A percentile compares a stretch with the other conserved stretches of the same genome.
Evolutionary conservation across 1,140 invertebrate species (phyloP).

Genomic region (Drosophila repletoides): DNA sequence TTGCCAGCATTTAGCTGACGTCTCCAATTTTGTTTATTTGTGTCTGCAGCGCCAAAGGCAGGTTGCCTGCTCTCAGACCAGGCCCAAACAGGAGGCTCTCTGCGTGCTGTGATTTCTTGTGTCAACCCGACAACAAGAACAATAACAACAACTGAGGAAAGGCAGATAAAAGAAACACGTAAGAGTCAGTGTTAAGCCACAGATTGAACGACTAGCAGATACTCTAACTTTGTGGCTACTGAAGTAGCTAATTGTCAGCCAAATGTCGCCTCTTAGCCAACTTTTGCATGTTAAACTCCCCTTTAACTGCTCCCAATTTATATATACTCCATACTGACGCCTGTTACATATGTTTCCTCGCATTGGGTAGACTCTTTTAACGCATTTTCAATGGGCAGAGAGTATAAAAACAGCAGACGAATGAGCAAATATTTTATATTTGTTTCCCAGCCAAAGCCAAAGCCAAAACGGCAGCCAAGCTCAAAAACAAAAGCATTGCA

Average conservation of each 20-base stretch:
- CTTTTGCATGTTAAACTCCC: too few species aligned
- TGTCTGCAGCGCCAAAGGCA: constrained; percentile 54
- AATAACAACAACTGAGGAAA: neutral
- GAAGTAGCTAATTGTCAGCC: too few species aligned
- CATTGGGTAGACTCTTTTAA: too few species aligned
- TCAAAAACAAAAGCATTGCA: constrained; percentile 64
- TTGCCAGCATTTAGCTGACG: constrained; percentile 58
- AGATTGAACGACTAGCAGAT: too few species aligned
- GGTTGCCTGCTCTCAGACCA: constrained; percentile 37
- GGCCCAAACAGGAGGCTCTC: constrained; percentile 6
- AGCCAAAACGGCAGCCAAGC: constrained; percentile 32
- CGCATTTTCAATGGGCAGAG: too few species aligned
- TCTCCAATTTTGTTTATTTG: constrained; percentile 68
- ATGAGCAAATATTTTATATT: constrained; percentile 72
- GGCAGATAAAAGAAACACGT: too few species aligned
- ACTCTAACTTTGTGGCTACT: too few species aligned
- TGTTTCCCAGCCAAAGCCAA: constrained; percentile 57
- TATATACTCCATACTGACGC: too few species aligned
- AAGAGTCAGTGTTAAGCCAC: too few species aligned
- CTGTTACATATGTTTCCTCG: too few species aligned
- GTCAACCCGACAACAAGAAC: constrained; percentile 48
- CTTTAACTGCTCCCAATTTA: too few species aligned
- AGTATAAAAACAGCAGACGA: constrained; percentile 20
- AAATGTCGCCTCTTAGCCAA: too few species aligned
- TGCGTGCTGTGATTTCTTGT: constrained; percentile 64